Evolutionary conservation across 2,113 vertebrate genomes (phyloP).

Genomic region (Amblyopsis rosae): DNA sequence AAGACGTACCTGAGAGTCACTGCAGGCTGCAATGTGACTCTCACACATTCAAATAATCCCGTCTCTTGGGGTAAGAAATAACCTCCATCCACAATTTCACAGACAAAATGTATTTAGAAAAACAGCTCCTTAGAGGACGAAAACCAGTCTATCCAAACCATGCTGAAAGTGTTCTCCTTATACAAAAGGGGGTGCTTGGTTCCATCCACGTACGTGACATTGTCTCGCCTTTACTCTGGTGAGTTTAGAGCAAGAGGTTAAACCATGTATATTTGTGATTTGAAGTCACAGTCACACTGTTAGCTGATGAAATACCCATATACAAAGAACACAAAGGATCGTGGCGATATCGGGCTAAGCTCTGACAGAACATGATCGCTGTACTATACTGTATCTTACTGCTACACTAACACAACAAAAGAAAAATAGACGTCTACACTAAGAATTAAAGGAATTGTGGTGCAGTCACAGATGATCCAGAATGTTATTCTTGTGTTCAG

Average conservation of each 20-base stretch:
- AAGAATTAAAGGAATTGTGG: slow-evolving; percentile 35
- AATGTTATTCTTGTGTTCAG: slow-evolving; percentile 26
- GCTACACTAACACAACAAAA: not conserved
- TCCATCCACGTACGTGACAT: not conserved
- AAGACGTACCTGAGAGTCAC: slow-evolving; percentile 26
- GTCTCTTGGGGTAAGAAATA: not conserved
- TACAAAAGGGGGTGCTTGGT: slow-evolving; percentile 2
- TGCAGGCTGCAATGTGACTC: not conserved
- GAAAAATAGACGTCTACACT: slow-evolving; percentile 23
- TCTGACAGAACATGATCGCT: slow-evolving; percentile 7
- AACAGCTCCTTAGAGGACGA: slow-evolving; percentile 1
- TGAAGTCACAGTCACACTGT: no score
- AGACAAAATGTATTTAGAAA: slow-evolving; percentile 24
- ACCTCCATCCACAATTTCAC: not conserved
- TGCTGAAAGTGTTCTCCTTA: slow-evolving; percentile 18
- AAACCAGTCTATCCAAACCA: slow-evolving; percentile 4
- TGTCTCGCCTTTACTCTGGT: not conserved
- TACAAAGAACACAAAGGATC: not conserved
- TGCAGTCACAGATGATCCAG: slow-evolving; percentile 9
- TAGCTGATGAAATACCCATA: no score
- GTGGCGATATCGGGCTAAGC: not conserved
- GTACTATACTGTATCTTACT: slow-evolving; percentile 4
- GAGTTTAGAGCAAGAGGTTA: not conserved
- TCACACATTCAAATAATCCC: slow-evolving; percentile 10
- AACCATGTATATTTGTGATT: not conserved